Evolutionary conservation across 2,797 vertebrate species (phyloP), one percentile per base, ranked within the genome.

Genomic region (Pelodytes ibericus): DNA sequence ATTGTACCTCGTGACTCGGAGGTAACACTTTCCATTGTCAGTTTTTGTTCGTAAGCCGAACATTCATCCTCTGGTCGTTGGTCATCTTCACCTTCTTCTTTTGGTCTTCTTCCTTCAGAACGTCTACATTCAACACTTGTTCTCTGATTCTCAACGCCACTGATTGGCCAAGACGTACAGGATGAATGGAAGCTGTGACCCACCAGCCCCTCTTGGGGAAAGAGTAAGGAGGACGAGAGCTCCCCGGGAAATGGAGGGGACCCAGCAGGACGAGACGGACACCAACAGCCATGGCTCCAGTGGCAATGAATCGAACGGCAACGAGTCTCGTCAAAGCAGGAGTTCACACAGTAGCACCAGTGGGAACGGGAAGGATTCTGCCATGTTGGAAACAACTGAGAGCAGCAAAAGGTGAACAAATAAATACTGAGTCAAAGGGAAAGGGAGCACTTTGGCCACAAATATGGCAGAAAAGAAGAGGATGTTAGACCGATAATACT

Each of bases 351-450:
- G 91, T 72, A 94, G 92, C 20, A 95, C 94, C 0, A 92, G 90
- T 1, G 88, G 90, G 71, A 95, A 95, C 0, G 93, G 94, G 63
- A 96, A 96, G 77, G 96, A 97, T 84, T 96, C 95, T 0, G 95
- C 90, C 66, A 90, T 96, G 86, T 86, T 95, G 88, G 85, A 96
- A 83, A 92, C 94, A 56, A 95, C 89, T 0, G 94, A 94, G 0
- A 95, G 94, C 84, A 96, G 94, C 90, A 94, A 96, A 83, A 97
- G 96, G 95, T 96, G 9, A 49, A 86, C 25, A 2, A n/a, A n/a
- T n/a, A n/a, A n/a, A n/a, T n/a, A n/a, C n/a, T n/a, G n/a, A n/a
- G n/a, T n/a, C n/a, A n/a, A n/a, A n/a, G n/a, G 11, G 11, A 56
- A 56, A 56, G 20, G 9, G 15, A 4, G 18, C 2, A 8, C 5